These are phyloP conservation scores for Poeciliopsis presidionis DNA, from an alignment of 2,797 vertebrate species.

Conservation along the genomic window DNA sequence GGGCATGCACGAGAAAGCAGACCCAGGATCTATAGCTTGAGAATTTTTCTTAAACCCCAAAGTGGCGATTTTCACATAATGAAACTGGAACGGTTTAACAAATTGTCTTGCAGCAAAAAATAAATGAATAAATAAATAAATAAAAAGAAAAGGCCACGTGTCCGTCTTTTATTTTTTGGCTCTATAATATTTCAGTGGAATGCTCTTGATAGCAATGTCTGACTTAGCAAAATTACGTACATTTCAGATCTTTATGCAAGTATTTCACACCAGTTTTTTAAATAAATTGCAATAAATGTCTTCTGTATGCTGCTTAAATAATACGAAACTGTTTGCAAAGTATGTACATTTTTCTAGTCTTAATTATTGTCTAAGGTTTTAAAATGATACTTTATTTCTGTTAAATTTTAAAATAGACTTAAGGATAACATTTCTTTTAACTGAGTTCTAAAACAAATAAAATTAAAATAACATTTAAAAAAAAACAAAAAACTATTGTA, in stretches of 20 bases:
- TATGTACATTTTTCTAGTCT: background rate
- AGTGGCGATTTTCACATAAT: slow-evolving; percentile 44
- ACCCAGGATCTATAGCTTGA: slow-evolving; percentile 9
- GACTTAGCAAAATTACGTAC: background rate
- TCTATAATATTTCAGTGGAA: slow-evolving; percentile 1
- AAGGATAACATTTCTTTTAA: background rate
- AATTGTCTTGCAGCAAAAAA: background rate
- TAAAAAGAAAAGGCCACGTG: slow-evolving; percentile 39
- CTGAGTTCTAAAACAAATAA: background rate
- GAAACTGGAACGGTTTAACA: slow-evolving; percentile 11
- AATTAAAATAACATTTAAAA: too few relatives aligned
- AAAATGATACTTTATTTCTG: background rate
- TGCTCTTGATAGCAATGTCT: background rate
- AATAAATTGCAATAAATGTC: too few relatives aligned
- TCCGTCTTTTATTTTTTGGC: background rate
- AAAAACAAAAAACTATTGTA: background rate
- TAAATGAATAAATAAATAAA: background rate
- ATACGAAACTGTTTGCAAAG: background rate
- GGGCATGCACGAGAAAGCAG: slow-evolving; percentile 21
- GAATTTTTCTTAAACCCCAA: slow-evolving; percentile 12
- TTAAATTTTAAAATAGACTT: background rate
- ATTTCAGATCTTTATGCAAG: background rate
- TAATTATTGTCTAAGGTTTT: background rate
- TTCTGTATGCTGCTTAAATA: background rate
- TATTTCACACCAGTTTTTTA: background rate